These are phyloP conservation scores for Psephotus haematonotus DNA, from an alignment of 2,113 vertebrate species.

Conservation along the genomic window DNA sequence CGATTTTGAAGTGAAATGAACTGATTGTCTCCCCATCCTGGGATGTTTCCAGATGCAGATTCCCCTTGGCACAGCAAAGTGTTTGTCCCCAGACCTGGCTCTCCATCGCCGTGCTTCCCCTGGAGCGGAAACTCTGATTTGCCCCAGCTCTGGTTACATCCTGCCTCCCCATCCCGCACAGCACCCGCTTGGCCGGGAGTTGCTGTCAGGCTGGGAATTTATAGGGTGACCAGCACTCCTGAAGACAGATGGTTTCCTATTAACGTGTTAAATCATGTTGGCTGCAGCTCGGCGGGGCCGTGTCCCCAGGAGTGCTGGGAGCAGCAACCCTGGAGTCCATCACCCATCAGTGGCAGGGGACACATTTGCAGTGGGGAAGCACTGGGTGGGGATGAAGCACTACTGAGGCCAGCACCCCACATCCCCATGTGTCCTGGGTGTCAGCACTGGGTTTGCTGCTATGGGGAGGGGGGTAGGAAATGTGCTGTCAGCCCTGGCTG, in stretches of 20 bases:
- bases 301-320: neutral
- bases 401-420: neutral
- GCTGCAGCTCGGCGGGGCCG: neutral
- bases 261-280: neutral
- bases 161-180: rapidly evolving
- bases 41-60: neutral
- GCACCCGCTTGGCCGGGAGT: neutral
- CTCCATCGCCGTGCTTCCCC: neutral
- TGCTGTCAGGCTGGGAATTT: neutral
- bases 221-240: neutral
- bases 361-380: neutral
- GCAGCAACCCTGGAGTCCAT: neutral
- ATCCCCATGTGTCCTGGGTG: neutral
- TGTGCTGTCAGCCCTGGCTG: neutral
- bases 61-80: neutral
- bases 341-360: neutral
- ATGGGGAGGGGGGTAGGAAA: neutral
- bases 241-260: neutral
- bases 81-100: neutral
- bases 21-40: neutral
- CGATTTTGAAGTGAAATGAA: neutral
- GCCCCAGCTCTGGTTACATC: neutral
- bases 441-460: neutral
- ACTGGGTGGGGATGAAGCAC: neutral
- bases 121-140: neutral